These are phyloP conservation scores for Caenorhabditis sinica DNA, from an alignment of 2,888 invertebrate species.

Conservation along the genomic window DNA sequence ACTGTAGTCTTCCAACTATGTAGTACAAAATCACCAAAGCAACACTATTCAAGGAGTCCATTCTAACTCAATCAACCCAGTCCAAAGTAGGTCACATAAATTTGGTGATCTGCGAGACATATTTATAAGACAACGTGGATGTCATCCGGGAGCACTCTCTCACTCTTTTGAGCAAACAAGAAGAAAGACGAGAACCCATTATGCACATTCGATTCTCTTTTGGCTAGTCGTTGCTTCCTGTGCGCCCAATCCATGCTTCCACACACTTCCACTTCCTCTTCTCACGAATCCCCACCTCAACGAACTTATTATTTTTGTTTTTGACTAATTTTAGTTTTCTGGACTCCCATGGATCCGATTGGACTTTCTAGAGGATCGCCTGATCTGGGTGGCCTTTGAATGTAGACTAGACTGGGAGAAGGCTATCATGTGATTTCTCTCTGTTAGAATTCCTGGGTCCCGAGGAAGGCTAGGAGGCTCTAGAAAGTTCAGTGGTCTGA, in stretches of 20 bases:
- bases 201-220: constrained; percentile 51
- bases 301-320: constrained; percentile 8
- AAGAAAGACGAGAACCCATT: constrained; percentile 52
- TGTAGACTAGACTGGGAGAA: too few species aligned
- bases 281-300: neutral
- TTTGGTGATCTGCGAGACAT: neutral
- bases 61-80: neutral
- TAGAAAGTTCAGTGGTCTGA: too few species aligned
- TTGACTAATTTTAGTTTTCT: neutral
- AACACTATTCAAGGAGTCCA: neutral
- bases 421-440: too few species aligned
- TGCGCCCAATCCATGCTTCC: constrained; percentile 29
- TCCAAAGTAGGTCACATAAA: constrained; percentile 6
- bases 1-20: too few species aligned
- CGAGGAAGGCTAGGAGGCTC: too few species aligned
- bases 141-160: constrained; percentile 43
- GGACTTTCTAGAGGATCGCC: neutral
- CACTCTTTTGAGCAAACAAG: constrained; percentile 49
- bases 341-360: neutral
- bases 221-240: constrained; percentile 7
- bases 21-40: too few species aligned
- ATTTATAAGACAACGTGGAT: constrained; percentile 39
- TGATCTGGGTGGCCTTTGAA: neutral
- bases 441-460: too few species aligned
- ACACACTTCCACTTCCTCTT: constrained; percentile 16